Evolutionary conservation across 2,888 invertebrate species (phyloP).

Genomic region (Elmis aenea): DNA sequence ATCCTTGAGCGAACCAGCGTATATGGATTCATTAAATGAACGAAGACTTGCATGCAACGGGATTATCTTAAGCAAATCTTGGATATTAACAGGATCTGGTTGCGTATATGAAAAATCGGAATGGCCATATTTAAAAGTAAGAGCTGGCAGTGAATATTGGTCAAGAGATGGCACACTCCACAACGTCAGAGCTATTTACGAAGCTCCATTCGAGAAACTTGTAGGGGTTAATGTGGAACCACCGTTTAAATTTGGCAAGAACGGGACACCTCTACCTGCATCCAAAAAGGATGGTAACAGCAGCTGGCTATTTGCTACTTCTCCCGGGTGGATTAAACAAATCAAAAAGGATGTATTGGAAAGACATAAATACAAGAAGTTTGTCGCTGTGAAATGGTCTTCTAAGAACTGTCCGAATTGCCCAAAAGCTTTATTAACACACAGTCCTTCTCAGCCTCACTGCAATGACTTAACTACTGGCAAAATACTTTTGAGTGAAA

Average conservation of each 20-base stretch:
- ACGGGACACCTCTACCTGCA: no score
- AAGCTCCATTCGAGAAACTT: neutral
- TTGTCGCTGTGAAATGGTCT: no score
- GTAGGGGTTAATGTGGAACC: neutral
- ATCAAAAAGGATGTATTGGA: no score
- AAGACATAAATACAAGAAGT: no score
- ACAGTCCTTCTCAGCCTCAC: no score
- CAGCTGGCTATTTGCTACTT: no score
- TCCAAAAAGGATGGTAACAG: no score
- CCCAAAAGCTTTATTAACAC: no score
- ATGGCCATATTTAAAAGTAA: slow-evolving; percentile 1
- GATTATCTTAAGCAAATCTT: neutral
- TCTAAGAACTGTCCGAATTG: no score
- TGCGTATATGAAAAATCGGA: neutral
- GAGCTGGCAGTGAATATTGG: slow-evolving; percentile 4
- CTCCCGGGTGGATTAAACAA: no score
- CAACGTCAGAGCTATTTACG: neutral
- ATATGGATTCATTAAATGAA: neutral
- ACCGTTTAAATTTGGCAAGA: neutral
- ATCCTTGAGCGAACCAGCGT: neutral
- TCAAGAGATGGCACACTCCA: slow-evolving; percentile 1
- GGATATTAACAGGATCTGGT: slow-evolving; percentile 1
- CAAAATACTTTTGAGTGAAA: no score
- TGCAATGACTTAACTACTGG: no score
- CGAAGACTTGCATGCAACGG: slow-evolving; percentile 7